Base-by-base conservation (phyloP, 2,797 vertebrate genomes). In the Smutsia gigantea region DNA sequence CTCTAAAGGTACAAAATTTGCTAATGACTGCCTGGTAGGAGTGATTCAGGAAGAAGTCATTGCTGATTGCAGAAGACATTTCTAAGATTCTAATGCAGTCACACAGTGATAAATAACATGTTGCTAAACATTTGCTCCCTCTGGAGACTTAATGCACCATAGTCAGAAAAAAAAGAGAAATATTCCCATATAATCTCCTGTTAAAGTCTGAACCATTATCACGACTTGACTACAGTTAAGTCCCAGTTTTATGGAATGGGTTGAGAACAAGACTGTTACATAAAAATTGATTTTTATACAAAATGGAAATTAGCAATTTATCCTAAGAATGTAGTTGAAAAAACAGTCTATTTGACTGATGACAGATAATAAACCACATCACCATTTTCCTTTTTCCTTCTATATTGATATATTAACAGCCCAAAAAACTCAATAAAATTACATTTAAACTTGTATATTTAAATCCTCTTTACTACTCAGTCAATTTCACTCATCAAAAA, bases 51-150 rank as follows among this genome's bases (percentile, higher is more conserved):
- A 96, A 95, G 78, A 96, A 93, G 79, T 17, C 83, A 68, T 31
- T 74, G 63, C 39, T 96, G 95, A 94, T 92, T 90, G 86, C 69
- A 61, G 15, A 90, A 90, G 93, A 92, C 94, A 97, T 93, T 96
- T 97, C 79, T 37, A 19, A 95, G 68, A 96, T 55, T 97, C 64
- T 64, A 94, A 64, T 71, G 53, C 13, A 87, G 84, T 82, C 61
- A 49, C 85, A 84, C n/a, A 82, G 82, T 42, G 94, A 93, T 95
- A 96, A 96, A 87, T 92, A 90, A 97, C 68, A 77, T 84, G 71
- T 95, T 95, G 86, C n/a, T 95, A 96, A 97, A 96, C 91, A 97
- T 95, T 95, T 95, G 39, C 87, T 81, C 77, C 96, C 95, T 96
- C 79, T 79, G 87, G 94, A 92, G 95, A 96, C 87, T 95, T 97